These are phyloP conservation scores for Gnathonemus longibarbis DNA, from an alignment of 2,113 vertebrate species.

Conservation along the genomic window DNA sequence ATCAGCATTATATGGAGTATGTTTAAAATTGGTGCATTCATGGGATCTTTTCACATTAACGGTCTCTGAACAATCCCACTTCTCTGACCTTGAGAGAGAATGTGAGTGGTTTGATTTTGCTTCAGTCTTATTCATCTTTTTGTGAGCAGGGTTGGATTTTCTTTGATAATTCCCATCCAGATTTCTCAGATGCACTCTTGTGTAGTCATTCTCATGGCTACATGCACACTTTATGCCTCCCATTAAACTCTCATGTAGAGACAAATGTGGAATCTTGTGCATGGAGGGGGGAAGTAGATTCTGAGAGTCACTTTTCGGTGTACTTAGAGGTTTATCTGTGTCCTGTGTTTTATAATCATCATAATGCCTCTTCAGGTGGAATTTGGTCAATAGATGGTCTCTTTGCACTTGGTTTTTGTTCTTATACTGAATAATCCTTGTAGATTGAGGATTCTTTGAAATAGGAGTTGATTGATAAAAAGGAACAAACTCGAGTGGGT, in stretches of 20 bases:
- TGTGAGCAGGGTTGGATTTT: neutral
- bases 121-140: neutral
- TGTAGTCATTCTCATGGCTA: neutral
- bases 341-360: neutral
- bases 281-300: conserved; percentile 42
- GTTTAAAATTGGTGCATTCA: neutral
- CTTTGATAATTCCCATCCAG: neutral
- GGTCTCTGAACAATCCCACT: neutral
- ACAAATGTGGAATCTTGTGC: conserved; percentile 31
- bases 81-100: neutral
- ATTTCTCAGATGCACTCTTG: neutral
- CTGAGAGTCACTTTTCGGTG: conserved; percentile 25
- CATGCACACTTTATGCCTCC: neutral
- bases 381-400: neutral
- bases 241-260: neutral
- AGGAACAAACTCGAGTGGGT: conserved; percentile 53
- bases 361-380: conserved; percentile 9
- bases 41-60: neutral
- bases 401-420: neutral
- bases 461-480: conserved; percentile 70
- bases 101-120: no score
- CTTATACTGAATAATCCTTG: neutral
- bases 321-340: neutral
- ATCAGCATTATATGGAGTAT: neutral
- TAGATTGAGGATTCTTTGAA: conserved; percentile 33